Percentiles rank a stretch among this genome's conserved stretches.
Evolutionary conservation across 2,888 invertebrate species (phyloP).

Genomic region (Pasiphila rectangulata): DNA sequence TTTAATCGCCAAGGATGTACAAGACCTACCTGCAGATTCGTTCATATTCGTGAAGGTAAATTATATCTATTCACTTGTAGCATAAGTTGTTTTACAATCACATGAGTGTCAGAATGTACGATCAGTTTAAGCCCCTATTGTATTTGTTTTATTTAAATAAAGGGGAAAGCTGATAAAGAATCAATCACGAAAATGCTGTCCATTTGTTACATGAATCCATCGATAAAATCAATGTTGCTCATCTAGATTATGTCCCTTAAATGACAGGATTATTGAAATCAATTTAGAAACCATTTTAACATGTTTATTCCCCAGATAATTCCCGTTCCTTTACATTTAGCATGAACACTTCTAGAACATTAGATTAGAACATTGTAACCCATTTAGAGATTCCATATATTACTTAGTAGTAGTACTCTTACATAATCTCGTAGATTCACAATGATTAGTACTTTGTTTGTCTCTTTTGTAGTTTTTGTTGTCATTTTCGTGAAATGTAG

Average conservation of each 20-base stretch:
- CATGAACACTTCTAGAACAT: conserved; percentile 26
- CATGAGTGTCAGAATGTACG: neutral
- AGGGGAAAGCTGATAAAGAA: neutral
- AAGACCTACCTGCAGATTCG: conserved; percentile 98
- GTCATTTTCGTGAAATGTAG: conserved; percentile 12
- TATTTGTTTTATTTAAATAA: too few species aligned
- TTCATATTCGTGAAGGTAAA: conserved; percentile 97
- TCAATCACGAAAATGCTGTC: neutral
- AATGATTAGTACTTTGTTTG: conserved; percentile 9
- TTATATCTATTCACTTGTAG: neutral
- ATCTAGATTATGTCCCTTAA: neutral
- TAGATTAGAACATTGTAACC: conserved; percentile 17
- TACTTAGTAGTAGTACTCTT: conserved; percentile 5
- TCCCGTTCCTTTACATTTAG: conserved; percentile 19
- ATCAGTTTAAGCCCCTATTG: neutral
- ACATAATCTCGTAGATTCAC: conserved; percentile 20
- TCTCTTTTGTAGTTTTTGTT: conserved; percentile 20
- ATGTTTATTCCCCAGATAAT: conserved; percentile 21
- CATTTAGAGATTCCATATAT: conserved; percentile 15
- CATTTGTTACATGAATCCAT: neutral
- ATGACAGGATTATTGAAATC: conserved; percentile 6
- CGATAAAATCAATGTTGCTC: too few species aligned
- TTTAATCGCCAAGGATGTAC: conserved; percentile 99
- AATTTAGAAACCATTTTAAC: conserved; percentile 19
- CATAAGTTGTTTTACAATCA: too few species aligned